Conservation (phyloP, 2,888 invertebrate species). For the Physocephala rufipes region DNA sequence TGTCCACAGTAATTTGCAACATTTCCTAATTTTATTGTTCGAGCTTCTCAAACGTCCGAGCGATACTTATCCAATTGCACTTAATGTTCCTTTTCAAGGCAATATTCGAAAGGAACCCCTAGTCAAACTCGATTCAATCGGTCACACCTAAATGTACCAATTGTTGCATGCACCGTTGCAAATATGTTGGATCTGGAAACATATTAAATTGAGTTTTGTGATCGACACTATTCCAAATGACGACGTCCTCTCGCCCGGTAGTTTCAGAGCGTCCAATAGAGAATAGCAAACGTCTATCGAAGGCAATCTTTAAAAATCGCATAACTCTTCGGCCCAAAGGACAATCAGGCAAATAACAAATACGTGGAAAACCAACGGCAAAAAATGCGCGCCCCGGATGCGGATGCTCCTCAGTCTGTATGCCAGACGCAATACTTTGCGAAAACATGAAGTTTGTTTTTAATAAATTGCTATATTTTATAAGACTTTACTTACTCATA, state of each 20-base stretch:
- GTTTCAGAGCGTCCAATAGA: conserved; percentile 88
- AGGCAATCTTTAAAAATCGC: conserved; percentile 79
- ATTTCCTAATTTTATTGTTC: conserved; percentile 46
- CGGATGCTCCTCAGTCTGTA: conserved; percentile 82
- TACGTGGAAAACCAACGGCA: conserved; percentile 86
- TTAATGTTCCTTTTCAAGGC: not conserved
- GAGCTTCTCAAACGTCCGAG: conserved; percentile 47
- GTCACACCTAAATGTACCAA: conserved; percentile 66
- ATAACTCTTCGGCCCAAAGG: conserved; percentile 82
- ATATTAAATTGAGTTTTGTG: conserved; percentile 84
- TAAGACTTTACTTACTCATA: conserved; percentile 75
- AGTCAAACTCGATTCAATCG: conserved; percentile 53
- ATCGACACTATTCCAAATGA: conserved; percentile 91
- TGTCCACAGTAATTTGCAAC: conserved; percentile 6
- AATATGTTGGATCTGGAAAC: conserved; percentile 81
- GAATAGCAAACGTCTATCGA: conserved; percentile 85
- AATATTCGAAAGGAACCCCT: not conserved
- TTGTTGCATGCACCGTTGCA: conserved; percentile 70
- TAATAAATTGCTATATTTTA: not conserved
- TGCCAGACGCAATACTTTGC: conserved; percentile 81
- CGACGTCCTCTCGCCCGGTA: conserved; percentile 89
- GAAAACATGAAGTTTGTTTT: not conserved
- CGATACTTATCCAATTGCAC: conserved; percentile 48
- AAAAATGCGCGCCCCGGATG: conserved; percentile 86
- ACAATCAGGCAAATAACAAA: conserved; percentile 85